A percentile compares a stretch with the other conserved stretches of the same genome.
Evolutionary conservation across 2,113 vertebrate genomes (phyloP).

Genomic region (Stigmatopora argus): DNA sequence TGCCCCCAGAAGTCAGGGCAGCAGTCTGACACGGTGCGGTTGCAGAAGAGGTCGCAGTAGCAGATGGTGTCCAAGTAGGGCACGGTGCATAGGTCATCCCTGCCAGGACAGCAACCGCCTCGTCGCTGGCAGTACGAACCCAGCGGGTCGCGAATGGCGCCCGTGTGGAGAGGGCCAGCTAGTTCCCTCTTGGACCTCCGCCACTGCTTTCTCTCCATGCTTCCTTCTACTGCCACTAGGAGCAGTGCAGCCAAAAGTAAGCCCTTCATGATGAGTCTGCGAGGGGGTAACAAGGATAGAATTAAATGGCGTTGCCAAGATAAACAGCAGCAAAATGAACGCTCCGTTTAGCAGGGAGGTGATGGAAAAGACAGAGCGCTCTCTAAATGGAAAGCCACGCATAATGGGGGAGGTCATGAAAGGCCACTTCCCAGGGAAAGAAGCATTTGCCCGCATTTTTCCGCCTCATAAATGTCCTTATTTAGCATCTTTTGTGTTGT

Average conservation of each 20-base stretch:
- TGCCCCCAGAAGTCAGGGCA: conserved; percentile 96
- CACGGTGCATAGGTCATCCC: conserved; percentile 82
- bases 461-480: neutral
- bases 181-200: conserved; percentile 69
- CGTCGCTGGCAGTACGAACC: conserved; percentile 83
- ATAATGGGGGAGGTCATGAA: conserved; percentile 1
- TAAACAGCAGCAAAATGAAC: conserved; percentile 42
- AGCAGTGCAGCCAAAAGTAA: conserved; percentile 55
- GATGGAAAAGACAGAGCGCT: conserved; percentile 13
- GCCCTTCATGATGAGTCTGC: conserved; percentile 61
- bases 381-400: conserved; percentile 19
- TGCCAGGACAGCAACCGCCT: conserved; percentile 82
- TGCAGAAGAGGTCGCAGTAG: conserved; percentile 98
- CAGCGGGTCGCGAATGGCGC: conserved; percentile 80
- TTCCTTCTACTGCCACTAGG: conserved; percentile 52
- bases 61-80: conserved; percentile 91
- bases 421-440: neutral
- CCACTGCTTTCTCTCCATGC: conserved; percentile 39
- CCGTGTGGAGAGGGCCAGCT: conserved; percentile 75
- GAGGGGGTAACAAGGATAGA: neutral
- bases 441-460: neutral
- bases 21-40: conserved; percentile 92
- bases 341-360: conserved; percentile 16
- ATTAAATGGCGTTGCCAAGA: conserved; percentile 27
- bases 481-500: neutral